Percentiles rank a stretch among this genome's conserved stretches.
phyloP scores from a whole-genome alignment of 2,797 vertebrate genomes.

The Margarornis squamiger region DNA sequence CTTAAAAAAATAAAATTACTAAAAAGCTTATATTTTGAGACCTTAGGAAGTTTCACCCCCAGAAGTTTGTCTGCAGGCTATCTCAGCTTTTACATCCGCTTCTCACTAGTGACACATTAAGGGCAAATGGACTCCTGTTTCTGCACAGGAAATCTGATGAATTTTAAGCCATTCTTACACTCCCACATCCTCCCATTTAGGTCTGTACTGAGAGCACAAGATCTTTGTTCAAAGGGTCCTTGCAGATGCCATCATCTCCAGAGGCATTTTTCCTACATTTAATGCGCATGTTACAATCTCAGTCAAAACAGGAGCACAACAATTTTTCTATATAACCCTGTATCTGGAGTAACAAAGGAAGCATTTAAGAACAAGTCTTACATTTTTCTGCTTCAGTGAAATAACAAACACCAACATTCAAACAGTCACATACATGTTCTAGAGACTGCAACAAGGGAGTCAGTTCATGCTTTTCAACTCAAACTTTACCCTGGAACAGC shows the following conservation, averaged over 20 bases:
- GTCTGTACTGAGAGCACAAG: background rate
- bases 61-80: background rate
- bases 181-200: slow-evolving; percentile 40
- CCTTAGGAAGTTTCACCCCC: background rate
- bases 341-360: background rate
- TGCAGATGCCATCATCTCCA: slow-evolving; percentile 13
- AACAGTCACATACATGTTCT: background rate
- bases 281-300: background rate
- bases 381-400: background rate
- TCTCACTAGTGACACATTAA: background rate
- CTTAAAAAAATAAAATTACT: background rate
- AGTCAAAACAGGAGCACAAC: background rate
- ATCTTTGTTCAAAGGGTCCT: background rate
- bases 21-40: background rate
- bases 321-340: background rate
- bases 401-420: background rate
- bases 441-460: background rate
- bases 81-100: background rate
- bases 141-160: slow-evolving; percentile 26
- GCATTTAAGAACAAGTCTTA: background rate
- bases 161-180: slow-evolving; percentile 1
- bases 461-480: background rate
- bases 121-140: background rate
- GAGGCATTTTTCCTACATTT: background rate
- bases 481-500: background rate